Conservation (phyloP, 2,888 invertebrate species). For the Rhabditoides inermis region DNA sequence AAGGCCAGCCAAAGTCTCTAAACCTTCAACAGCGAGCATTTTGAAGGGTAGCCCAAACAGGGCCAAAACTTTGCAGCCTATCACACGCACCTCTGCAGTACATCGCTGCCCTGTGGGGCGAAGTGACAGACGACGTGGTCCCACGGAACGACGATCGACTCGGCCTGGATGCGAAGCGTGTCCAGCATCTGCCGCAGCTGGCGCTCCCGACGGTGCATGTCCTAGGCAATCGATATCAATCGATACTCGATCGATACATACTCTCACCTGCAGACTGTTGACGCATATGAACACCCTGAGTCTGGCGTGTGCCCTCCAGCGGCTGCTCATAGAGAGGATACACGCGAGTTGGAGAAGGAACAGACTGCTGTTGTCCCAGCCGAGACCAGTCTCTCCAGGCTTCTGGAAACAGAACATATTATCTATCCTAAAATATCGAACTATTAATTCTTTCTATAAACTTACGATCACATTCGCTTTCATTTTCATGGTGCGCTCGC, state of each 20-base stretch:
- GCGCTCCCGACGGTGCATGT: constrained; percentile 50
- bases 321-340: constrained; percentile 65
- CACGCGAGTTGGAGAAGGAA: constrained; percentile 95
- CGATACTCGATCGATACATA: neutral
- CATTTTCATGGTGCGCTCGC: no score
- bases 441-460: no score
- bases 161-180: constrained; percentile 76
- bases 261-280: constrained; percentile 49
- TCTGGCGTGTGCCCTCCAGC: constrained; percentile 74
- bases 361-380: constrained; percentile 71
- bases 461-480: no score
- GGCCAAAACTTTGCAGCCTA: no score
- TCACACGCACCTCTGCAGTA: no score
- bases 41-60: no score
- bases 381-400: constrained; percentile 65
- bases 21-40: no score
- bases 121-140: constrained; percentile 55
- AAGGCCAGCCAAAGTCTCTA: no score
- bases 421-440: no score
- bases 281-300: constrained; percentile 74
- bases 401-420: no score
- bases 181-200: constrained; percentile 63
- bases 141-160: constrained; percentile 62
- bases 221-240: constrained; percentile 17
- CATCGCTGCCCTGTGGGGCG: no score